Conservation (phyloP, 2,888 invertebrate species). For the Electrophaes corylata region DNA sequence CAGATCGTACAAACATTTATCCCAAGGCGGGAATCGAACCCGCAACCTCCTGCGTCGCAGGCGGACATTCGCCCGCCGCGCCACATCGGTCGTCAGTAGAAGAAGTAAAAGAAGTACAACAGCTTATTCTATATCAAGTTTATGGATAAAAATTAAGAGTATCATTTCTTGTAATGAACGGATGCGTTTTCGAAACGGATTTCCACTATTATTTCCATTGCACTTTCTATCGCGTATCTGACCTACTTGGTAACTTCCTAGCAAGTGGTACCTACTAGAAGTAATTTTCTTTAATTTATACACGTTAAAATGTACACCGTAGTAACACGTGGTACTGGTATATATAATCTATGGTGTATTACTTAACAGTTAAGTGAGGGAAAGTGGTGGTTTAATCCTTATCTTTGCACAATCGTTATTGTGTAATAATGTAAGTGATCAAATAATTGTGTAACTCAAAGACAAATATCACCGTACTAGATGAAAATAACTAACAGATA, state of each 20-base stretch:
- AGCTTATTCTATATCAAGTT: too few species aligned
- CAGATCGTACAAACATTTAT: too few species aligned
- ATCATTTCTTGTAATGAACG: neutral
- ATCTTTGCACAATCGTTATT: conserved; percentile 18
- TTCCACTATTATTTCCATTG: conserved; percentile 26
- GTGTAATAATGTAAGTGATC: conserved; percentile 6
- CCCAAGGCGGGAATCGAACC: too few species aligned
- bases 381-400: conserved; percentile 26
- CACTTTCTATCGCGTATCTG: conserved; percentile 25
- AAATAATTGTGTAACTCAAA: neutral
- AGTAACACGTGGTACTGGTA: conserved; percentile 4
- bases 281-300: conserved; percentile 33
- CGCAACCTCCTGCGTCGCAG: too few species aligned
- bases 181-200: conserved; percentile 14
- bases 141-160: neutral
- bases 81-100: too few species aligned
- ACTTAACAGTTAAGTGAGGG: conserved; percentile 25
- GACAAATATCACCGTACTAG: neutral
- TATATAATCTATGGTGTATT: conserved; percentile 18
- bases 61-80: too few species aligned
- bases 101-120: too few species aligned
- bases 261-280: conserved; percentile 13
- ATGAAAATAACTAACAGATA: neutral
- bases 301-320: conserved; percentile 19
- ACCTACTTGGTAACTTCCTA: conserved; percentile 30